phyloP scores from a whole-genome alignment of 2,797 vertebrate genomes.

The Masticophis lateralis region DNA sequence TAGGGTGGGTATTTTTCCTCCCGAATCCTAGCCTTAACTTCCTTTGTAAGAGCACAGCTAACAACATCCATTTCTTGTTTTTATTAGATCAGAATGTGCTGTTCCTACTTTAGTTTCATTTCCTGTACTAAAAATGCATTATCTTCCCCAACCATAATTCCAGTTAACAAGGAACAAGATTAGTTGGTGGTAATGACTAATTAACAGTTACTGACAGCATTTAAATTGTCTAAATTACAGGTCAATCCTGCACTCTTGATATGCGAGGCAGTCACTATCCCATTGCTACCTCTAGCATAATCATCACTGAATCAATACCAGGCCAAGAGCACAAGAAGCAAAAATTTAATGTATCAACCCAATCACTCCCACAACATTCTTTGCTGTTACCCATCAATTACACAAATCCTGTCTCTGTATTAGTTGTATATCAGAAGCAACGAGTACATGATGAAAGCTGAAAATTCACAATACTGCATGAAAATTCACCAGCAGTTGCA shows the following conservation, averaged over 20 bases:
- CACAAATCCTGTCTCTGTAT: background rate
- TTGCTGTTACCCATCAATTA: background rate
- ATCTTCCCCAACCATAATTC: slow-evolving; percentile 27
- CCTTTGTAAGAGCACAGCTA: background rate
- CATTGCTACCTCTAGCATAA: background rate
- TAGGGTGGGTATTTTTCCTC: background rate
- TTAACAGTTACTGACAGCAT: slow-evolving; percentile 33
- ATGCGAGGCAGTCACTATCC: background rate
- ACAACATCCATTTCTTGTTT: slow-evolving; percentile 3
- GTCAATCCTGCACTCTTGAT: background rate
- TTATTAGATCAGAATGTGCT: slow-evolving; percentile 6
- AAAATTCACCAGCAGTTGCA: background rate
- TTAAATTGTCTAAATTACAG: slow-evolving; percentile 33
- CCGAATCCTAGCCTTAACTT: slow-evolving; percentile 9
- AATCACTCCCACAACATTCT: background rate
- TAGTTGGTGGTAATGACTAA: slow-evolving; percentile 9
- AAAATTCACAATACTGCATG: background rate
- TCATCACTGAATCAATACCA: background rate
- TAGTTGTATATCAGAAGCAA: background rate
- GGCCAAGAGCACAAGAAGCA: background rate
- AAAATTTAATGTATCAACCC: background rate
- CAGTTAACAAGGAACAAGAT: slow-evolving; percentile 36
- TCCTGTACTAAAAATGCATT: slow-evolving; percentile 6
- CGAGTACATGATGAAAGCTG: background rate
- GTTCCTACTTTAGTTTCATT: slow-evolving; percentile 15